Base-by-base conservation (phyloP, 2,113 vertebrate genomes). In the Peromyscus polionotus region DNA sequence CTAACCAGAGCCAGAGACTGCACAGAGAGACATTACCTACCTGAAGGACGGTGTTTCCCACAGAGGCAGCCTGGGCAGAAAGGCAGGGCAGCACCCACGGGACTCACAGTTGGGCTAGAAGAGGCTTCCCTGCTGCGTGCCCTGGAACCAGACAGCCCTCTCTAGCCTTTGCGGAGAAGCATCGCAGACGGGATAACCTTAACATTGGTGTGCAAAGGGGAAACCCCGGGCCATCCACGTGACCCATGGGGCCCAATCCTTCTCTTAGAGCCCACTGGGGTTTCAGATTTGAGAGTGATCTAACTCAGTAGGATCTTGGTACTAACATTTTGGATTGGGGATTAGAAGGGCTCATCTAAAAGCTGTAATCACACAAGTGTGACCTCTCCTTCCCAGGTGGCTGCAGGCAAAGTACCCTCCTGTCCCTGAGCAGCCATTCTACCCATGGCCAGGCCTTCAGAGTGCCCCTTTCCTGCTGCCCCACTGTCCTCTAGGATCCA, bases 1-100 rank as follows among this genome's bases (percentile, higher is more conserved):
- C 99, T 0, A 99, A 99, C 92, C 99, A 99, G 16, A 99, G 98
- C 94, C 99, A 99, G 81, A 99, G 99, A 76, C 92, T 98, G 98
- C 39, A 98, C 26, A n/a, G 84, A 36, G 67, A 54, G 93, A 77
- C 5, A 39, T 51, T 17, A 31, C 10, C 51, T 68, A 36, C 97
- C 99, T 98, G 91, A 11, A 17, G 42, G 48, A 28, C 36, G 4
- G 51, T 39, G 68, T 16, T 16, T 54, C 67, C 33, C 33, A 36
- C 48, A 31, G 65, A 79, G 54, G 83, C 13, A 80, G 65, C 61
- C 36, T 57, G 22, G 5, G 16, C 42, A 65, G 80, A 73, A 51
- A 2, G 24, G 45, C 42, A 39, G 90, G 67, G 42, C 3, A 85
- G 33, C 20, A 91, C 2, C 36, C 24, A 13, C 1, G 42, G 48